Evolutionary conservation across 2,888 invertebrate species (phyloP).

Genomic region (Idaea straminata): DNA sequence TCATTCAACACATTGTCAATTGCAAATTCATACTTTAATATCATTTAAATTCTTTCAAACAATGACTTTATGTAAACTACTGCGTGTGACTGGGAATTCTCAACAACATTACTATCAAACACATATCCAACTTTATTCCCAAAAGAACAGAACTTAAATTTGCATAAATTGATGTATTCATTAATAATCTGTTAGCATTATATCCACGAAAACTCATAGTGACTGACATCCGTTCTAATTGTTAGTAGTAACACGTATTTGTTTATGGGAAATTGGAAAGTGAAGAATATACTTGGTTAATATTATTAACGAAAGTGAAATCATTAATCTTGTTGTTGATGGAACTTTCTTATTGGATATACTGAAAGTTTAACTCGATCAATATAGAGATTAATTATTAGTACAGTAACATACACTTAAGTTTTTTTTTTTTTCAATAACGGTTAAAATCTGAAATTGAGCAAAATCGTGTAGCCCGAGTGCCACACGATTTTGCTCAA

Average conservation of each 20-base stretch:
- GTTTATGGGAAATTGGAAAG: conserved; percentile 50
- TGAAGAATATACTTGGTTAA: conserved; percentile 30
- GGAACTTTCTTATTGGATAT: neutral
- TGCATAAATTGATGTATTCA: neutral
- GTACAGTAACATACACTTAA: too few species aligned
- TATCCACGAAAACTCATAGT: conserved; percentile 8
- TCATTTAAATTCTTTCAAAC: conserved; percentile 42
- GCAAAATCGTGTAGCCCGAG: too few species aligned
- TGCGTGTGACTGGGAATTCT: conserved; percentile 56
- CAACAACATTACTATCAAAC: conserved; percentile 6
- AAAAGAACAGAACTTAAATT: neutral
- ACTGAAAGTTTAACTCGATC: neutral
- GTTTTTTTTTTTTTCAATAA: too few species aligned
- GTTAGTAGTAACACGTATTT: conserved; percentile 28
- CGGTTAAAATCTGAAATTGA: too few species aligned
- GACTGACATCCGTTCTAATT: conserved; percentile 35
- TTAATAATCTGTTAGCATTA: neutral
- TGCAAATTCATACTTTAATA: conserved; percentile 21
- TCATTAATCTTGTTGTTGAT: conserved; percentile 19
- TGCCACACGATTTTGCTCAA: too few species aligned
- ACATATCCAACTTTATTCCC: neutral
- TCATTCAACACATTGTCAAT: conserved; percentile 15
- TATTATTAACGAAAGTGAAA: conserved; percentile 15
- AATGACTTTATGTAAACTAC: conserved; percentile 54
- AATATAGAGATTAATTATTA: too few species aligned